Percentiles rank a stretch among this genome's conserved stretches.
Evolutionary conservation across 2,888 invertebrate genomes (phyloP).

Genomic region (Cheilosia vernalis): DNA sequence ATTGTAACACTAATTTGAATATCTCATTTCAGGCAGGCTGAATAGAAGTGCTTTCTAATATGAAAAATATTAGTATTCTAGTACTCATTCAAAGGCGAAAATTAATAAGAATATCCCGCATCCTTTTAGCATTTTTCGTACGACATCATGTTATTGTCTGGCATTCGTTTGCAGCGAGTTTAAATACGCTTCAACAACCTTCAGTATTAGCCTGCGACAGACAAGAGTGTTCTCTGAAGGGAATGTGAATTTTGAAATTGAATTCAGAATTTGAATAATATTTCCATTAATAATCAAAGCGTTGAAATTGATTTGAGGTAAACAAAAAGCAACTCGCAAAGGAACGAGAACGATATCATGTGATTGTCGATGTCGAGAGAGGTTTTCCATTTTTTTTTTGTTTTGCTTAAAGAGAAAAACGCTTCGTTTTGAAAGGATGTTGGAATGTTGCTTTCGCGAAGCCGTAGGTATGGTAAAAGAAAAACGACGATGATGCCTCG

Average conservation of each 20-base stretch:
- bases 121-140: no score
- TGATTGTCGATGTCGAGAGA: neutral
- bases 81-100: no score
- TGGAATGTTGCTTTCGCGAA: conserved; percentile 26
- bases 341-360: conserved; percentile 50
- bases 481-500: conserved; percentile 59
- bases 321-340: conserved; percentile 60
- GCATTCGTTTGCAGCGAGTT: conserved; percentile 33
- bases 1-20: no score
- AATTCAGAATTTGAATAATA: conserved; percentile 75
- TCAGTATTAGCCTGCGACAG: neutral
- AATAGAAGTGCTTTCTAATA: no score
- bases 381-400: conserved; percentile 15
- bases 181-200: neutral
- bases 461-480: conserved; percentile 12
- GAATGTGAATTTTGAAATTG: conserved; percentile 62
- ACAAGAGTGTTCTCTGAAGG: neutral
- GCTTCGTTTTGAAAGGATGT: conserved; percentile 41
- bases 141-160: no score
- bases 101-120: no score
- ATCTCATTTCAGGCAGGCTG: no score
- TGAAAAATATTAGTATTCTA: no score
- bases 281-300: conserved; percentile 74
- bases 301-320: conserved; percentile 75
- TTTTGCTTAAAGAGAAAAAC: conserved; percentile 4